Conservation (phyloP, 2,888 invertebrate genomes). For the Ormyrus thymus region DNA sequence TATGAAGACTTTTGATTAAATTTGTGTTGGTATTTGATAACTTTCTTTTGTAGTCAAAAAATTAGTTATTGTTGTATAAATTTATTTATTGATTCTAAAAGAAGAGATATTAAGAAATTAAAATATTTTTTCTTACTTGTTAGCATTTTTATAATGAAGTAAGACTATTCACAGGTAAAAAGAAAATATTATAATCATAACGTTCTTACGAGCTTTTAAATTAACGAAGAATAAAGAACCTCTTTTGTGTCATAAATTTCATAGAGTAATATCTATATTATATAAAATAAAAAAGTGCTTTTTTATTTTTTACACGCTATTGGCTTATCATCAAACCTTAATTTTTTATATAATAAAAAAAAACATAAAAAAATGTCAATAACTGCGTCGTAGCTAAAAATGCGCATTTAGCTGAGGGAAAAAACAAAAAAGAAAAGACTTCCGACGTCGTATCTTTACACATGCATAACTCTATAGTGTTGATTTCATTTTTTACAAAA, state of each 20-base stretch:
- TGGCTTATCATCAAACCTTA: conserved; percentile 23
- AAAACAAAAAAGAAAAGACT: conserved; percentile 2
- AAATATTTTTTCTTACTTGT: too few species aligned
- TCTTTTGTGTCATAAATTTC: too few species aligned
- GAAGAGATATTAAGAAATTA: too few species aligned
- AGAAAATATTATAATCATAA: too few species aligned
- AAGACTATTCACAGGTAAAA: too few species aligned
- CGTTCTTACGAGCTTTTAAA: too few species aligned
- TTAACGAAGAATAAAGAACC: too few species aligned
- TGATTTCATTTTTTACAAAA: conserved; percentile 12
- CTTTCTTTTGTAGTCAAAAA: too few species aligned
- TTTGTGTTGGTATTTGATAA: not conserved
- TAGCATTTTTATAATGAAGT: too few species aligned
- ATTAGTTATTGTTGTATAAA: too few species aligned
- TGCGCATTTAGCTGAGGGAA: conserved; percentile 9
- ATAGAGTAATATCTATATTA: too few species aligned
- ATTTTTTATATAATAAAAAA: conserved; percentile 14
- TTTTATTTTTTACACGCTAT: conserved; percentile 31
- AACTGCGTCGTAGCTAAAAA: not conserved
- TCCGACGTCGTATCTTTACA: not conserved
- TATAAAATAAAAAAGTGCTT: not conserved
- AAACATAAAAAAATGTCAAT: conserved; percentile 1
- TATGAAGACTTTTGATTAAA: conserved; percentile 28
- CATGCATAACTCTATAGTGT: not conserved
- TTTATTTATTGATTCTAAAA: too few species aligned